A percentile compares a stretch with the other conserved stretches of the same genome.
Evolutionary conservation across 2,113 vertebrate species (phyloP).

Genomic region (Asarcornis scutulata): DNA sequence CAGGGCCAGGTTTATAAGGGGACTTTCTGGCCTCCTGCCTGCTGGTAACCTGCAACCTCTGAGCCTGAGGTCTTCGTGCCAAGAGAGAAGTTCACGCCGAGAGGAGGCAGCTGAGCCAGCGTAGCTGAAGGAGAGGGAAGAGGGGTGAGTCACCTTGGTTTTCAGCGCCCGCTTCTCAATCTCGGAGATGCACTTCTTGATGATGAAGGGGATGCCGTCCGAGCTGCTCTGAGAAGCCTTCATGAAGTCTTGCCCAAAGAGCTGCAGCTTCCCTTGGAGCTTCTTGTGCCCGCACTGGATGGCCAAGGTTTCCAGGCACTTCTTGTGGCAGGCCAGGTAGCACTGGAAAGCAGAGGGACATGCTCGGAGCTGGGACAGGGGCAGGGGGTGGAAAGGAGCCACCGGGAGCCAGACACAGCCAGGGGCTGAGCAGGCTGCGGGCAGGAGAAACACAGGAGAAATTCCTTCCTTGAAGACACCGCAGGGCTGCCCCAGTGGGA

Average conservation of each 20-base stretch:
- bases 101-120: neutral
- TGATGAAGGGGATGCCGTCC: conserved; percentile 89
- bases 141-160: conserved; percentile 83
- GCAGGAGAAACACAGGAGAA: neutral
- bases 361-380: accelerated
- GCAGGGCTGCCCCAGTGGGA: neutral
- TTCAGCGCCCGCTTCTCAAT: conserved; percentile 89
- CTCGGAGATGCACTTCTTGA: conserved; percentile 91
- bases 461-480: neutral
- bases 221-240: conserved; percentile 75
- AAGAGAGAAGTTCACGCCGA: neutral
- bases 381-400: accelerated
- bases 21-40: neutral
- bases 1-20: neutral
- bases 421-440: accelerated
- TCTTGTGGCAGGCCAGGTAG: conserved; percentile 94
- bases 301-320: conserved; percentile 94
- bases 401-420: accelerated
- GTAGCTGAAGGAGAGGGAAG: neutral
- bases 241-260: conserved; percentile 90
- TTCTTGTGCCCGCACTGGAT: conserved; percentile 98
- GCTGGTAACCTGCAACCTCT: accelerated
- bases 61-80: accelerated
- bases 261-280: conserved; percentile 91
- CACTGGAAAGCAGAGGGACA: conserved; percentile 76